Conservation (phyloP, 2,888 invertebrate species). For the Limnephilus auricula region DNA sequence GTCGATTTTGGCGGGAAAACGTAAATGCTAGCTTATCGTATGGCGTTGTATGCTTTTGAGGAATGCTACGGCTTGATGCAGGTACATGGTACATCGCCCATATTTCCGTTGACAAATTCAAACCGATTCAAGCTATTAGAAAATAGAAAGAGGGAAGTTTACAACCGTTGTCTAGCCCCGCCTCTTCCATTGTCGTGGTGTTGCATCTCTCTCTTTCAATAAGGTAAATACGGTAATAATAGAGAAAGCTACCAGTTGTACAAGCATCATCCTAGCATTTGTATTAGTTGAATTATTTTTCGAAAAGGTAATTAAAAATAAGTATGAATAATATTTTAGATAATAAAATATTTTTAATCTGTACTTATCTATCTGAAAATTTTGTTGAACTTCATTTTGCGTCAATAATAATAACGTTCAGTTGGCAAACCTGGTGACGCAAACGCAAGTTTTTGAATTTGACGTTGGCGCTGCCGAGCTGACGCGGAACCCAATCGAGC, state of each 20-base stretch:
- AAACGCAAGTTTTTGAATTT: constrained; percentile 65
- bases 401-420: constrained; percentile 8
- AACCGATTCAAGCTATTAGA: constrained; percentile 5
- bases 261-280: constrained; percentile 15
- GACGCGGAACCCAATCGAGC: constrained; percentile 77
- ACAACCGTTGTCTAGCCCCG: constrained; percentile 54
- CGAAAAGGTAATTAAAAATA: neutral
- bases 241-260: neutral
- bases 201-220: constrained; percentile 47
- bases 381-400: constrained; percentile 20
- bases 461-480: constrained; percentile 74
- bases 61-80: constrained; percentile 1
- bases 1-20: constrained; percentile 38
- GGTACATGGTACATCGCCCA: neutral
- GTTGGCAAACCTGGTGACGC: constrained; percentile 65
- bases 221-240: constrained; percentile 10
- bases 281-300: constrained; percentile 13
- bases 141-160: constrained; percentile 43
- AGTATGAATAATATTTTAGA: neutral
- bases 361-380: neutral
- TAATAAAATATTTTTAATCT: neutral
- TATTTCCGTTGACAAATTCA: constrained; percentile 51
- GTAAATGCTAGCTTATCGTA: neutral
- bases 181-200: constrained; percentile 34
- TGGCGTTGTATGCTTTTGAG: neutral